Evolutionary conservation across 2,113 vertebrate genomes (phyloP).

Genomic region (Natator depressus): DNA sequence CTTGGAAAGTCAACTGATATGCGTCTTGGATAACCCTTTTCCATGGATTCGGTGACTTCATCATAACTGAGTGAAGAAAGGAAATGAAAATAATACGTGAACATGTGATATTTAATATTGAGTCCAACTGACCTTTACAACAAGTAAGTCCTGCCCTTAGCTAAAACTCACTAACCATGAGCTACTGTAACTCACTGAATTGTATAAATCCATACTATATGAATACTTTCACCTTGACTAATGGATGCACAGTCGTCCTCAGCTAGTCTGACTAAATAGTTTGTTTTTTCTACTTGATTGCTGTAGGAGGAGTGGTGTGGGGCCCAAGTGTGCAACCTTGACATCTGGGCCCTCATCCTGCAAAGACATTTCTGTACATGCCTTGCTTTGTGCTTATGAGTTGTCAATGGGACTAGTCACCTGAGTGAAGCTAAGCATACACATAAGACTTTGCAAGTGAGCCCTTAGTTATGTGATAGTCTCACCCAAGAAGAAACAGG

Average conservation of each 20-base stretch:
- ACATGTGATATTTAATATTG: not conserved
- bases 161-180: not conserved
- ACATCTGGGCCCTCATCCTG: not conserved
- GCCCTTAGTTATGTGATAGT: not conserved
- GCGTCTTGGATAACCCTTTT: conserved; percentile 76
- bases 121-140: not conserved
- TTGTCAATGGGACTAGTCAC: not conserved
- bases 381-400: not conserved
- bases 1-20: conserved; percentile 75
- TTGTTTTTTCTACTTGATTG: not conserved
- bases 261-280: not conserved
- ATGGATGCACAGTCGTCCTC: not conserved
- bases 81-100: not conserved
- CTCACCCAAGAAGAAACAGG: not conserved
- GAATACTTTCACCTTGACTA: not conserved
- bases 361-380: not conserved
- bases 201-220: not conserved
- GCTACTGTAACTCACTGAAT: not conserved
- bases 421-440: not conserved
- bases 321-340: not conserved
- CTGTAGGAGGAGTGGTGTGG: not conserved
- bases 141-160: not conserved
- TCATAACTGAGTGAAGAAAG: conserved; percentile 75
- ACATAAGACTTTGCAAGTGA: not conserved
- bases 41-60: conserved; percentile 76